A percentile compares a stretch with the other conserved stretches of the same genome.
phyloP scores from a whole-genome alignment of 2,888 invertebrate genomes.

The Pristionchus fissidentatus region DNA sequence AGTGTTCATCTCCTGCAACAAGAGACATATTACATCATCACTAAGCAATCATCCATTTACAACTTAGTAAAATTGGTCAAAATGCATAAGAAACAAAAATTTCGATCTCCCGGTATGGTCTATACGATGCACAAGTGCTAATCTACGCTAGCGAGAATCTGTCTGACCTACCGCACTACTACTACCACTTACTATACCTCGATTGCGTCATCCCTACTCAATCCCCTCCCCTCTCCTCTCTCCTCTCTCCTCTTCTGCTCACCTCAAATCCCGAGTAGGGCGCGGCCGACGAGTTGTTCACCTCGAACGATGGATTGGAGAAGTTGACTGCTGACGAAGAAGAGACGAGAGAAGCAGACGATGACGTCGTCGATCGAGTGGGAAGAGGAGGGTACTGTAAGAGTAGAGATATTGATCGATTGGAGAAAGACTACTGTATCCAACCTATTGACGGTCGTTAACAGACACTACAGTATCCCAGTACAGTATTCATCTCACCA shows the following conservation, averaged over 20 bases:
- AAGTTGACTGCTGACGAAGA: slow-evolving; percentile 23
- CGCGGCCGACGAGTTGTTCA: slow-evolving; percentile 38
- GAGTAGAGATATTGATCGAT: too few relatives aligned
- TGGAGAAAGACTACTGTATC: not conserved
- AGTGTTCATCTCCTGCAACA: slow-evolving; percentile 42
- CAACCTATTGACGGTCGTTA: not conserved
- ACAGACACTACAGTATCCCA: not conserved
- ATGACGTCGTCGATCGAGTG: not conserved
- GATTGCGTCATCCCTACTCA: not conserved
- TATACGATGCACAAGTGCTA: too few relatives aligned
- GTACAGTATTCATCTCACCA: not conserved
- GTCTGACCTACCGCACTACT: not conserved
- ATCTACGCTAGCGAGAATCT: too few relatives aligned
- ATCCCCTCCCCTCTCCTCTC: not conserved
- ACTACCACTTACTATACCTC: not conserved
- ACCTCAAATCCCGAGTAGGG: slow-evolving; percentile 45
- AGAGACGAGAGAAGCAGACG: not conserved
- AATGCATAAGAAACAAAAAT: too few relatives aligned
- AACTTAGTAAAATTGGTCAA: too few relatives aligned
- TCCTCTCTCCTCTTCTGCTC: not conserved
- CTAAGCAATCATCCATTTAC: not conserved
- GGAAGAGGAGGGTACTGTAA: slow-evolving; percentile 41
- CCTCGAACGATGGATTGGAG: slow-evolving; percentile 29
- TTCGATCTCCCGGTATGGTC: too few relatives aligned
- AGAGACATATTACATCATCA: not conserved